Evolutionary conservation across 2,797 vertebrate genomes (phyloP), one percentile per base, ranked within the genome.

Genomic region (Amniataba percoides): DNA sequence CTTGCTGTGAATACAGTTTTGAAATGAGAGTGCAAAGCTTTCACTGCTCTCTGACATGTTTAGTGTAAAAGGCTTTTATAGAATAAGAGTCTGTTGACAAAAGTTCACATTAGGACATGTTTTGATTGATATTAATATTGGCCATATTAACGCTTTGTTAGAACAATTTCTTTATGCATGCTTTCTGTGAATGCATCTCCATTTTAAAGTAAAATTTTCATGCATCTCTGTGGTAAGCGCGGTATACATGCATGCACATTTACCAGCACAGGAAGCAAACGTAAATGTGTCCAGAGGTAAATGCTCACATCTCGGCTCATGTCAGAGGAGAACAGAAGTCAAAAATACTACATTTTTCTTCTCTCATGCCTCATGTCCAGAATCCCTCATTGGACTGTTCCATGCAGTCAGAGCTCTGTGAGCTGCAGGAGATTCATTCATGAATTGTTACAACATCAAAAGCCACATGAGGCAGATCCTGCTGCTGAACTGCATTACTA

Each of bases 11-110:
- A 49, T 55, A 42, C 27, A 58, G 34, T 60, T 74, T 55, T 51
- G 15, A 45, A 61, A 78, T 63, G 15, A 77, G 5, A 76, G 16
- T 27, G 36, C 60, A 70, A 71, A 57, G 46, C 42, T 76, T 74
- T 49, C 23, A 14, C 53, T 64, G 53, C 52, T 56, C 21, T 31
- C 48, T 68, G 43, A 27, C n/a, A 49, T 42, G 36, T 77, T 46
- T 7, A 59, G 7, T 57, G 43, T 5, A 11, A 48, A 65, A 60
- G 9, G 2, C 18, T 73, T 86, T 80, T 46, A 53, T 57, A 39
- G n/a, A 23, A 58, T 19, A 16, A 56, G 16, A 46, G 25, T 65
- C 25, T 31, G 25, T 55, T 43, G n/a, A n/a, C 43, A 74, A 27
- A 58, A 39, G 8, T 70, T 78, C 43, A 42, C 19, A 36, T 34